Evolutionary conservation across 2,113 vertebrate genomes (phyloP).

Genomic region (Oryzias woworae): DNA sequence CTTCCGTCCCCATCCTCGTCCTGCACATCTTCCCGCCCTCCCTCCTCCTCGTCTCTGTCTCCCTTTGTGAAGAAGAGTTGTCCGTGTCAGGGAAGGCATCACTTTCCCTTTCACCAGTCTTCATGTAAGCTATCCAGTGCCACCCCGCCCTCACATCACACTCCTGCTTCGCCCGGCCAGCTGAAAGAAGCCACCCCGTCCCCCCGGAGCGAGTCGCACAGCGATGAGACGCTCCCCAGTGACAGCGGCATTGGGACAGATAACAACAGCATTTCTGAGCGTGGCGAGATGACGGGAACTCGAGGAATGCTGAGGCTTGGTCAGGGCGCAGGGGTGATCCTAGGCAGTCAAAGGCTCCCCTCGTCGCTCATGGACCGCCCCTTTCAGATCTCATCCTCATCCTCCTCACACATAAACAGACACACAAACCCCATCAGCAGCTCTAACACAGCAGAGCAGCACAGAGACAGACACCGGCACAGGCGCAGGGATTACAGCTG

Average conservation of each 20-base stretch:
- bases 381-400: slow-evolving; percentile 66
- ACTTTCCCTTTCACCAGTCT: slow-evolving; percentile 75
- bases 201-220: slow-evolving; percentile 90
- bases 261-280: slow-evolving; percentile 89
- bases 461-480: slow-evolving; percentile 91
- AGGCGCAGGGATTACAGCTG: slow-evolving; percentile 82
- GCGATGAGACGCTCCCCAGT: slow-evolving; percentile 89
- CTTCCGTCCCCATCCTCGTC: slow-evolving; percentile 71
- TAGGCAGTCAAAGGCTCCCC: slow-evolving; percentile 80
- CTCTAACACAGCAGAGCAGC: slow-evolving; percentile 51
- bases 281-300: slow-evolving; percentile 80
- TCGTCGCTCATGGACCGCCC: slow-evolving; percentile 83
- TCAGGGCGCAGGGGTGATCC: slow-evolving; percentile 64
- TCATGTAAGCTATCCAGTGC: slow-evolving; percentile 78
- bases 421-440: slow-evolving; percentile 70
- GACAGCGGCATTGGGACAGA: slow-evolving; percentile 93
- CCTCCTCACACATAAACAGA: slow-evolving; percentile 76
- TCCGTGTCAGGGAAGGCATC: slow-evolving; percentile 70
- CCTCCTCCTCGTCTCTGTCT: slow-evolving; percentile 67
- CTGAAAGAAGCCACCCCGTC: slow-evolving; percentile 91
- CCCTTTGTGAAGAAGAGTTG: slow-evolving; percentile 84
- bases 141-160: slow-evolving; percentile 70
- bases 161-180: slow-evolving; percentile 72
- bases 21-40: slow-evolving; percentile 67
- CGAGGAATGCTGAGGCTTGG: slow-evolving; percentile 54